A percentile compares a stretch with the other conserved stretches of the same genome.
Conservation (phyloP, 2,888 invertebrate genomes). For the Drosophila mimetica region DNA sequence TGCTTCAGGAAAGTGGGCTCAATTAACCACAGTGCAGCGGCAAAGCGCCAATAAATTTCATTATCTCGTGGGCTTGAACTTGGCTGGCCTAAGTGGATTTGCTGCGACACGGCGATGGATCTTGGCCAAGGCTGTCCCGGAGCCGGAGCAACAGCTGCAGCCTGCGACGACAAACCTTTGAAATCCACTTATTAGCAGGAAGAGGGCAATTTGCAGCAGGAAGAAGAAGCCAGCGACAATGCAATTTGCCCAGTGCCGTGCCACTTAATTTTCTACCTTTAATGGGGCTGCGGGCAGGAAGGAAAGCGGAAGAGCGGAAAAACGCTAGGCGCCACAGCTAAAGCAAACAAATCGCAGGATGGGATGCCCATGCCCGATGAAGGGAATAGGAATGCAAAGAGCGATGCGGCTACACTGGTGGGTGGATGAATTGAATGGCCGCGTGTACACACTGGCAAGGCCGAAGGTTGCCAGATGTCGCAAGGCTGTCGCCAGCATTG, state of each 20-base stretch:
- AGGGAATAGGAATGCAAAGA: background rate
- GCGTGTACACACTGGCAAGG: constrained; percentile 29
- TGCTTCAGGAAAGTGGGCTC: background rate
- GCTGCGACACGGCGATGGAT: constrained; percentile 11
- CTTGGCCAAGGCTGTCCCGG: constrained; percentile 20
- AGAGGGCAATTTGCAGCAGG: constrained; percentile 70
- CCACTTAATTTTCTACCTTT: constrained; percentile 56
- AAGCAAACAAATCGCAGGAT: constrained; percentile 36
- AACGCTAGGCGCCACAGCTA: constrained; percentile 22
- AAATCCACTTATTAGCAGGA: constrained; percentile 68
- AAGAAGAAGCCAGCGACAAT: constrained; percentile 53
- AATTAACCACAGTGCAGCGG: constrained; percentile 5
- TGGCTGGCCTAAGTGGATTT: constrained; percentile 41
- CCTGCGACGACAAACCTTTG: constrained; percentile 21
- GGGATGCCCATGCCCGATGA: constrained; percentile 16
- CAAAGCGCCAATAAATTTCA: constrained; percentile 27
- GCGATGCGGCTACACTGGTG: background rate
- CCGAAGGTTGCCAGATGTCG: constrained; percentile 48
- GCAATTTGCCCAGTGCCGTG: constrained; percentile 54
- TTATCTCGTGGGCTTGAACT: constrained; percentile 33
- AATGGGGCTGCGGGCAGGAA: constrained; percentile 49
- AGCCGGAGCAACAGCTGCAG: constrained; percentile 29
- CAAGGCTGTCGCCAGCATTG: constrained; percentile 51
- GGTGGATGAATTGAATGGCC: constrained; percentile 17
- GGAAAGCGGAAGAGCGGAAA: constrained; percentile 24